Evolutionary conservation across 2,113 vertebrate genomes (phyloP), one percentile per base, ranked within the genome.

Genomic region (Phrynosoma blainvillii): DNA sequence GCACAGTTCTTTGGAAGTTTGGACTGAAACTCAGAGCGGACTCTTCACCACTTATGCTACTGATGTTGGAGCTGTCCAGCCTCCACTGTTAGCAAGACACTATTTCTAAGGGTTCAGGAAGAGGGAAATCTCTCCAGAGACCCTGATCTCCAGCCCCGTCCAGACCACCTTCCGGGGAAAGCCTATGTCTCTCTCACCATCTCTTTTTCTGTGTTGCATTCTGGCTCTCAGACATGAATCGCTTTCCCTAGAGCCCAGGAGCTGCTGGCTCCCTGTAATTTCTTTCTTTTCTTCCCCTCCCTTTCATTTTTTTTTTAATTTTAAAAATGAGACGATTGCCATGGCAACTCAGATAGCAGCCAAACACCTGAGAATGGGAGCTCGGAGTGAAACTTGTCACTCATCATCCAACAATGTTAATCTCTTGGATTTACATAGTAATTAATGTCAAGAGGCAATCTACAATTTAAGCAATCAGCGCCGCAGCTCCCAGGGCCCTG

Each of bases 391-490:
- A 91, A 92, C 91, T 90, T 93, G 95, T 93, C 93, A 89, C 93
- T 94, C 90, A 84, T 93, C 94, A 92, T 71, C 94, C 90, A 91
- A 95, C 94, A 94, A 84, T 65, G 94, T 92, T 95, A 91, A 95
- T 95, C 94, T 95, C 90, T 88, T 0, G n/a, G 93, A 92, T 95
- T 95, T 96, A 94, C 93, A 94, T 95, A 93, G 93, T 94, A 95
- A 95, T 96, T 95, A 96, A 95, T 94, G 95, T 95, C 95, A 95
- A 95, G 94, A 96, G 94, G 95, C 94, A 94, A 93, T 94, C 93
- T 94, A 90, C 85, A 47, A 75, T 84, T 91, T 62, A 88, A 94
- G 95, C 94, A 96, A 96, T 95, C 94, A 94, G 92, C 82, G 89
- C 84, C 93, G 71, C 71, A 79, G 70, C 73, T 88, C 94, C 79